Evolutionary conservation across 2,888 invertebrate species (phyloP).

Genomic region (Patella caerulea): DNA sequence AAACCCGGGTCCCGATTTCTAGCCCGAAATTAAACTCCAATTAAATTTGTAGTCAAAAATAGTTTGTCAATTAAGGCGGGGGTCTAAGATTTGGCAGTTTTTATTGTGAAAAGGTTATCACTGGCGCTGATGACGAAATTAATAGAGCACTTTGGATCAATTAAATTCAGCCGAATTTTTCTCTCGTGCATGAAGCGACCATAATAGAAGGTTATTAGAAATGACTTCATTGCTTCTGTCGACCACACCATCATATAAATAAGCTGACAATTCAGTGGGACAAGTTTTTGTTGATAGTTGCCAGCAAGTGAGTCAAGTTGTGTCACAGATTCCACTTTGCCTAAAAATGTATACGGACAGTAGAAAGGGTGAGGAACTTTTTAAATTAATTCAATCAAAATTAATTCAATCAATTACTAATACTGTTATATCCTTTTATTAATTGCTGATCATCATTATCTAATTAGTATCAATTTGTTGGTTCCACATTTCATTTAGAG

Average conservation of each 20-base stretch:
- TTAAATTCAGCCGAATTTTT: neutral
- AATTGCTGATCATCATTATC: too few relatives aligned
- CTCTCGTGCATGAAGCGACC: neutral
- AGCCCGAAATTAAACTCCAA: neutral
- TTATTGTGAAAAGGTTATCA: slow-evolving; percentile 6
- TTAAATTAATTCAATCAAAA: neutral
- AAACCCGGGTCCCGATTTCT: neutral
- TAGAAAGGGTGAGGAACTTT: neutral
- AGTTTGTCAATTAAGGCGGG: neutral
- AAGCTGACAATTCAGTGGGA: neutral
- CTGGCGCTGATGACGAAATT: slow-evolving; percentile 10
- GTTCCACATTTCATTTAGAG: too few relatives aligned
- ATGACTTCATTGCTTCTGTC: neutral
- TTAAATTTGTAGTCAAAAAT: slow-evolving; percentile 9
- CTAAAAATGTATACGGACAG: neutral
- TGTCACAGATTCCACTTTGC: neutral
- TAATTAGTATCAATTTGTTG: too few relatives aligned
- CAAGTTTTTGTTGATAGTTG: too few relatives aligned
- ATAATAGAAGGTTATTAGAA: neutral
- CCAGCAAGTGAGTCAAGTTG: too few relatives aligned
- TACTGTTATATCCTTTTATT: too few relatives aligned
- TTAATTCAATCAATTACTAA: too few relatives aligned
- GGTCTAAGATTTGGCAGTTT: neutral
- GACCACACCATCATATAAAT: slow-evolving; percentile 1
- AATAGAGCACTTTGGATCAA: slow-evolving; percentile 13